phyloP scores from a whole-genome alignment of 1,140 invertebrate genomes.

The Scaptomyza graminum region DNA sequence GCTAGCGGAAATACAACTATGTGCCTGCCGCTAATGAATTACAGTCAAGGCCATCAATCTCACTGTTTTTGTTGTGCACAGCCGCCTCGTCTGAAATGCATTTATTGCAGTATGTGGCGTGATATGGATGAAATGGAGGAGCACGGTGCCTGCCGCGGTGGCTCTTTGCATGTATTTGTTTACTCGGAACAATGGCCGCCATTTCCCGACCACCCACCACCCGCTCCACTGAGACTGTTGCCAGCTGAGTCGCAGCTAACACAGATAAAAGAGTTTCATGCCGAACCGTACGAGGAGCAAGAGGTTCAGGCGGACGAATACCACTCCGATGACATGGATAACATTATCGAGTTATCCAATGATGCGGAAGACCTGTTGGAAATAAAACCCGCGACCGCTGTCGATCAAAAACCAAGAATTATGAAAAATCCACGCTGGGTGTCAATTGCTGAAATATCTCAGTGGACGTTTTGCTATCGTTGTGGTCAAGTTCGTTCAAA shows the following conservation, averaged over 20 bases:
- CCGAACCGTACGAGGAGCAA: background rate
- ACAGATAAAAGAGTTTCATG: background rate
- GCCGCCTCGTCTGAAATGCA: slow-evolving; percentile 36
- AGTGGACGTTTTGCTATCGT: slow-evolving; percentile 25
- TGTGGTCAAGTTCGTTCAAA: slow-evolving; percentile 4
- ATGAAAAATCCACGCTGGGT: slow-evolving; percentile 20
- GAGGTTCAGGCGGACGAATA: background rate
- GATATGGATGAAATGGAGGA: background rate
- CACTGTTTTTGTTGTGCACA: slow-evolving; percentile 48
- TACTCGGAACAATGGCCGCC: slow-evolving; percentile 34
- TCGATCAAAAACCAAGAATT: slow-evolving; percentile 1
- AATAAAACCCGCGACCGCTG: background rate
- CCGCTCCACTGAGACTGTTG: background rate
- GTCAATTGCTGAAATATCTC: slow-evolving; percentile 6
- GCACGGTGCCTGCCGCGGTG: slow-evolving; percentile 11
- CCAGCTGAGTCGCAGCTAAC: background rate
- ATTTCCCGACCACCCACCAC: slow-evolving; percentile 12
- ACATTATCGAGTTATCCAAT: background rate
- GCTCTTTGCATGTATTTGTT: slow-evolving; percentile 27
- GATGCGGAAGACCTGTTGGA: background rate
- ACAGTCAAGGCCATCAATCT: background rate
- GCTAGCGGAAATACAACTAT: background rate
- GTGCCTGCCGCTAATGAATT: background rate
- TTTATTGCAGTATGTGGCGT: slow-evolving; percentile 28
- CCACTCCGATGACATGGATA: background rate